Evolutionary conservation across 2,888 invertebrate species (phyloP).

Genomic region (Protophormia terraenovae): DNA sequence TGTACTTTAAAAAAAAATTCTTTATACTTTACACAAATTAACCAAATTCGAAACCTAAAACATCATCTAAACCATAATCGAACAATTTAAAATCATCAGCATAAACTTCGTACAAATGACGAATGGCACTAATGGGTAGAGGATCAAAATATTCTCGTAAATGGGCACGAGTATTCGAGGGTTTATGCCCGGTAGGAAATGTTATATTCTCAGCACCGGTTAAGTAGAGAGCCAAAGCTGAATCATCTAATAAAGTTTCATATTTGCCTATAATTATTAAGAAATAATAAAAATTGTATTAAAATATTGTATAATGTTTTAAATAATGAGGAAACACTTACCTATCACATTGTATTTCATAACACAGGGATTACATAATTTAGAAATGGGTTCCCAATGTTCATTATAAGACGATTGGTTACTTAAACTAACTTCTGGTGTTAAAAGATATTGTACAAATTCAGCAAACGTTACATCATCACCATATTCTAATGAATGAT

Average conservation of each 20-base stretch:
- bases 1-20: slow-evolving; percentile 86
- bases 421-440: slow-evolving; percentile 81
- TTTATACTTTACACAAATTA: slow-evolving; percentile 59
- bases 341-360: slow-evolving; percentile 94
- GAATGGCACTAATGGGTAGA: slow-evolving; percentile 87
- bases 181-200: slow-evolving; percentile 86
- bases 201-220: slow-evolving; percentile 84
- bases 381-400: slow-evolving; percentile 93
- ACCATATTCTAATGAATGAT: slow-evolving; percentile 86
- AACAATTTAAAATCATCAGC: slow-evolving; percentile 91
- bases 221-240: slow-evolving; percentile 85
- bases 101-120: slow-evolving; percentile 88
- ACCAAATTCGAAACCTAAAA: slow-evolving; percentile 90
- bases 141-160: slow-evolving; percentile 88
- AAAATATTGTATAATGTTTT: background rate
- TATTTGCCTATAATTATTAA: slow-evolving; percentile 86
- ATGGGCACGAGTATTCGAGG: slow-evolving; percentile 88
- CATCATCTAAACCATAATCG: slow-evolving; percentile 89
- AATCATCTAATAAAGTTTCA: slow-evolving; percentile 91
- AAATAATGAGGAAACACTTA: slow-evolving; percentile 70
- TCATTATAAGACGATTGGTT: slow-evolving; percentile 86
- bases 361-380: slow-evolving; percentile 92
- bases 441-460: slow-evolving; percentile 90
- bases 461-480: slow-evolving; percentile 93
- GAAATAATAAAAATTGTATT: background rate